A percentile compares a stretch with the other conserved stretches of the same genome.
Evolutionary conservation across 2,888 invertebrate genomes (phyloP).

Genomic region (Fabriciana adippe): DNA sequence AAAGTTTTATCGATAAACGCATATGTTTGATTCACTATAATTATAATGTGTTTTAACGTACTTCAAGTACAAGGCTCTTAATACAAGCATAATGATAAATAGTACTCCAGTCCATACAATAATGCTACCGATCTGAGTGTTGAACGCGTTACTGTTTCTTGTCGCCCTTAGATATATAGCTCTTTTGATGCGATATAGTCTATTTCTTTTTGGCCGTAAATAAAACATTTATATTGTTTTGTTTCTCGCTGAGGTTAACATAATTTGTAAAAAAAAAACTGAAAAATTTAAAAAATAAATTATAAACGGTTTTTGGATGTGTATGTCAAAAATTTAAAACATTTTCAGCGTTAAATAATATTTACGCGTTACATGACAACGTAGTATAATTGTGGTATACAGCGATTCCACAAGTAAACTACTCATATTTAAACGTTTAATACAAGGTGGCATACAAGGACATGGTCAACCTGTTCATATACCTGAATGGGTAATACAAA

Average conservation of each 20-base stretch:
- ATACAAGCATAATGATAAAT: constrained; percentile 42
- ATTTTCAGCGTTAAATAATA: no score
- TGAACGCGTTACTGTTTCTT: constrained; percentile 15
- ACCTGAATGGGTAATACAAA: no score
- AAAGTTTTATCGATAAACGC: constrained; percentile 5
- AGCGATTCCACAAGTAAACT: no score
- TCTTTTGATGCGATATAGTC: constrained; percentile 45
- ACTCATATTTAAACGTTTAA: no score
- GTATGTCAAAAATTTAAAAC: background rate
- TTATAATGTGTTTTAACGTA: constrained; percentile 35
- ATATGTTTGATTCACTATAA: constrained; percentile 7
- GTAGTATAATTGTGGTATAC: no score
- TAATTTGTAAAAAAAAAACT: background rate
- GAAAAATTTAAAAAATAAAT: background rate
- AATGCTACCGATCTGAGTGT: constrained; percentile 38
- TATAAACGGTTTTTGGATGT: background rate
- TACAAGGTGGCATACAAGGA: no score
- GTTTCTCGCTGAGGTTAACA: background rate
- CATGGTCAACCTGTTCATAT: no score
- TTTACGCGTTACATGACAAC: no score
- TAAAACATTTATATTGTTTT: constrained; percentile 42
- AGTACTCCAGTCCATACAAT: constrained; percentile 43
- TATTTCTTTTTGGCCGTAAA: constrained; percentile 37
- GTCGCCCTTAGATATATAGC: constrained; percentile 43
- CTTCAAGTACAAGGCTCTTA: constrained; percentile 45